These are phyloP conservation scores for Empis stercorea DNA, from an alignment of 2,888 invertebrate genomes.

Conservation along the genomic window DNA sequence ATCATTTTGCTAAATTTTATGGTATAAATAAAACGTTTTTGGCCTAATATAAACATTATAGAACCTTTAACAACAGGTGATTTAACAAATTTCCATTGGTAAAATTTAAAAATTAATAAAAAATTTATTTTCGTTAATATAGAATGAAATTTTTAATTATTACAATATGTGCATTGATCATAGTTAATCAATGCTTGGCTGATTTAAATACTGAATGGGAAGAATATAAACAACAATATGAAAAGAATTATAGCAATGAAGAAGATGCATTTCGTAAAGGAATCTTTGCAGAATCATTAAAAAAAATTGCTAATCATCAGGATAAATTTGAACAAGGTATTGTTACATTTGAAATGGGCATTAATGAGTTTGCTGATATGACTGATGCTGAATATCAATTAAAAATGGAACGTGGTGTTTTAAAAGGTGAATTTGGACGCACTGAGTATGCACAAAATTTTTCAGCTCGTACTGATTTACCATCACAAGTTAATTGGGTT, in stretches of 20 bases:
- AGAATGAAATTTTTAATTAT: neutral
- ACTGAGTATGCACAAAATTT: neutral
- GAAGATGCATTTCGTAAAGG: neutral
- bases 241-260: neutral
- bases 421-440: slow-evolving; percentile 7
- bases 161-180: neutral
- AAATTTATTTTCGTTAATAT: neutral
- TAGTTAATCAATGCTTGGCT: neutral
- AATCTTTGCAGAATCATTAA: neutral
- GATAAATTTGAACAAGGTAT: neutral
- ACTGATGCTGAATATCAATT: neutral
- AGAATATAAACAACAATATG: neutral
- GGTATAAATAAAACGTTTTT: too few relatives aligned
- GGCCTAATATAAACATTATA: too few relatives aligned
- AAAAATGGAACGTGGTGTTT: neutral
- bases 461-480: neutral
- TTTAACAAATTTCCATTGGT: too few relatives aligned
- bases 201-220: neutral
- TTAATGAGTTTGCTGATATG: neutral
- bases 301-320: neutral
- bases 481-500: neutral
- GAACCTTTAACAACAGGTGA: too few relatives aligned
- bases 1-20: too few relatives aligned
- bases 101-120: too few relatives aligned
- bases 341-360: neutral